Evolutionary conservation across 2,888 invertebrate genomes (phyloP).

Genomic region (Drosophila mettleri): DNA sequence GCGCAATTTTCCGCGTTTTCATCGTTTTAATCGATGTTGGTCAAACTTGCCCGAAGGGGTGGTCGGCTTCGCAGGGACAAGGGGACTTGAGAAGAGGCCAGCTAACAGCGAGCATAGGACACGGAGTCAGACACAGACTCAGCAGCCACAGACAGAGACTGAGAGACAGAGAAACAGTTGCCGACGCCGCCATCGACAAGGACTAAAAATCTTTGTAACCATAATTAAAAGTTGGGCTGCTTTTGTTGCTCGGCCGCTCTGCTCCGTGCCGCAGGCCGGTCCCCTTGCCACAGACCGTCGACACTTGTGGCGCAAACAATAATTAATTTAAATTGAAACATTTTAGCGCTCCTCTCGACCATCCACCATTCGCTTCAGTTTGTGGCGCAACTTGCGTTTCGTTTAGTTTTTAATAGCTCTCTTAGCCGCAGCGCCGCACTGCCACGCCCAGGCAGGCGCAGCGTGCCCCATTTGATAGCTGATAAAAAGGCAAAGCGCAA

Average conservation of each 20-base stretch:
- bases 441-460: conserved; percentile 29
- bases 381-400: conserved; percentile 20
- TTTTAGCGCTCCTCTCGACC: conserved; percentile 56
- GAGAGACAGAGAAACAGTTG: conserved; percentile 1
- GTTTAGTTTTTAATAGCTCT: conserved; percentile 54
- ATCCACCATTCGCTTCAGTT: conserved; percentile 12
- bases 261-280: conserved; percentile 26
- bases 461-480: conserved; percentile 17
- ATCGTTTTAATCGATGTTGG: conserved; percentile 80
- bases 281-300: conserved; percentile 46
- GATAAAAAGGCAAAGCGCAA: background rate
- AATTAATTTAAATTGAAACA: conserved; percentile 84
- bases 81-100: background rate
- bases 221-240: conserved; percentile 78
- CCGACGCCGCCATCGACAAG: conserved; percentile 59
- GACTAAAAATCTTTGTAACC: conserved; percentile 77
- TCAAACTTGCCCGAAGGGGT: conserved; percentile 64
- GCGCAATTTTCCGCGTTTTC: conserved; percentile 81
- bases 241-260: conserved; percentile 31
- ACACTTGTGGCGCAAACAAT: conserved; percentile 84
- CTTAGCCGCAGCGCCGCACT: conserved; percentile 24
- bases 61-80: too few relatives aligned
- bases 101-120: conserved; percentile 7
- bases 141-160: conserved; percentile 11
- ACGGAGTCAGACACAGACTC: conserved; percentile 12